Conservation (phyloP, 2,888 invertebrate genomes). For the Cryptophagus acutangulus region DNA sequence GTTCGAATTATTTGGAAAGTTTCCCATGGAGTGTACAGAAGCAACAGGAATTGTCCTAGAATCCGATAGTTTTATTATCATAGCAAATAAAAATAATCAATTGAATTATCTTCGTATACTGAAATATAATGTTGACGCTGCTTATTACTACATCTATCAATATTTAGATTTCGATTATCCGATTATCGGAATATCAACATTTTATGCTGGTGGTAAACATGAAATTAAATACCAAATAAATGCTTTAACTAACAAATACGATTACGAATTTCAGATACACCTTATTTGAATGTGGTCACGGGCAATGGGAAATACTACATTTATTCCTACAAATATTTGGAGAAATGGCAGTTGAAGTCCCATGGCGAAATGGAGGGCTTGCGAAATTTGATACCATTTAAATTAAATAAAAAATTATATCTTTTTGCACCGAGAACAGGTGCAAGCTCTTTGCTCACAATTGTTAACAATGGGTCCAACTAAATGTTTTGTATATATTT, state of each 20-base stretch:
- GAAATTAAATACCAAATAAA: too few species aligned
- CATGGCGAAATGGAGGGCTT: slow-evolving; percentile 39
- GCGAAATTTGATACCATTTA: slow-evolving; percentile 38
- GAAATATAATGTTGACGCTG: slow-evolving; percentile 36
- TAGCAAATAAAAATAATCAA: slow-evolving; percentile 35
- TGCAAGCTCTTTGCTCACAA: slow-evolving; percentile 35
- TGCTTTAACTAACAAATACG: neutral
- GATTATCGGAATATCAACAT: slow-evolving; percentile 36
- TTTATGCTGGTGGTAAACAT: slow-evolving; percentile 37
- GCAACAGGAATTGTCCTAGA: slow-evolving; percentile 37
- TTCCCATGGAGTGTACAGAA: slow-evolving; percentile 35
- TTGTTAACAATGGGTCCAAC: slow-evolving; percentile 36
- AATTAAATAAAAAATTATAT: slow-evolving; percentile 34
- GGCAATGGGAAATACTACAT: slow-evolving; percentile 36
- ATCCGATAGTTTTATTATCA: slow-evolving; percentile 37
- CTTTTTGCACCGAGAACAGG: slow-evolving; percentile 38
- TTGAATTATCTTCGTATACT: slow-evolving; percentile 31
- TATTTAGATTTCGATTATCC: slow-evolving; percentile 35
- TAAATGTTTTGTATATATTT: slow-evolving; percentile 20
- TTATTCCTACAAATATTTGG: slow-evolving; percentile 39
- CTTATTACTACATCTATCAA: slow-evolving; percentile 43
- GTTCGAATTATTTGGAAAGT: slow-evolving; percentile 37
- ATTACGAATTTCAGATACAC: slow-evolving; percentile 7
- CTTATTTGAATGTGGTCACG: slow-evolving; percentile 38
- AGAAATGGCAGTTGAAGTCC: slow-evolving; percentile 41